phyloP scores from a whole-genome alignment of 2,797 vertebrate genomes.

The Lindbergichthys nudifrons region DNA sequence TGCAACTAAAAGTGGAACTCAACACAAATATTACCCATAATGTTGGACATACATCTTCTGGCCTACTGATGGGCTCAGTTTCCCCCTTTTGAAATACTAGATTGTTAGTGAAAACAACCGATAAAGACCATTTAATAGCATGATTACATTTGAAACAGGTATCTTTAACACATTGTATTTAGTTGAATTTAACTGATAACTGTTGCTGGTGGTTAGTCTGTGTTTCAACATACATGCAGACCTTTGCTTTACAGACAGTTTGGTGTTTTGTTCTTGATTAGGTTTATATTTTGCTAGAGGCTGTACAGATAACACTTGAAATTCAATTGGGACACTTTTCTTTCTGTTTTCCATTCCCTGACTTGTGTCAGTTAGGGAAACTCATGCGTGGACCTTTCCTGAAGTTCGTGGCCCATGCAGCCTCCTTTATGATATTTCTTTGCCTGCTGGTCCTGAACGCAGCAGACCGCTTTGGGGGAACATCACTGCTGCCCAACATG shows the following conservation, averaged over 20 bases:
- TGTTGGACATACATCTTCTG: too few relatives aligned
- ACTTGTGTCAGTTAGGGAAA: slow-evolving; percentile 87
- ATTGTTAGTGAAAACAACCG: too few relatives aligned
- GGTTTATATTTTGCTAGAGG: not conserved
- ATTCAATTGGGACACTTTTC: not conserved
- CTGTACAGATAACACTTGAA: not conserved
- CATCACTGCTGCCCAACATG: slow-evolving; percentile 93
- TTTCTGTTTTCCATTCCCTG: not conserved
- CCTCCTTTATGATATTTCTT: slow-evolving; percentile 95
- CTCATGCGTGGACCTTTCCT: slow-evolving; percentile 95
- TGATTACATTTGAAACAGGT: too few relatives aligned
- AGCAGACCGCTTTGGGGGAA: slow-evolving; percentile 94
- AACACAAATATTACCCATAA: too few relatives aligned
- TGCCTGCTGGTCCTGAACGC: slow-evolving; percentile 95
- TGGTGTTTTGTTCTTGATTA: not conserved
- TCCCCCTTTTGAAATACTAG: too few relatives aligned
- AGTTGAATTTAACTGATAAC: too few relatives aligned
- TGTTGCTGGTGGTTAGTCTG: not conserved
- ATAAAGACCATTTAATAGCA: too few relatives aligned
- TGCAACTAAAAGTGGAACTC: too few relatives aligned
- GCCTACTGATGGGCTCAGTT: too few relatives aligned
- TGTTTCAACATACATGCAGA: not conserved
- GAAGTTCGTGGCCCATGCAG: slow-evolving; percentile 97
- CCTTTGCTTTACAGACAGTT: not conserved
- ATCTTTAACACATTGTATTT: not conserved